Evolutionary conservation across 2,797 vertebrate genomes (phyloP).

Genomic region (Ispidina lecontei): DNA sequence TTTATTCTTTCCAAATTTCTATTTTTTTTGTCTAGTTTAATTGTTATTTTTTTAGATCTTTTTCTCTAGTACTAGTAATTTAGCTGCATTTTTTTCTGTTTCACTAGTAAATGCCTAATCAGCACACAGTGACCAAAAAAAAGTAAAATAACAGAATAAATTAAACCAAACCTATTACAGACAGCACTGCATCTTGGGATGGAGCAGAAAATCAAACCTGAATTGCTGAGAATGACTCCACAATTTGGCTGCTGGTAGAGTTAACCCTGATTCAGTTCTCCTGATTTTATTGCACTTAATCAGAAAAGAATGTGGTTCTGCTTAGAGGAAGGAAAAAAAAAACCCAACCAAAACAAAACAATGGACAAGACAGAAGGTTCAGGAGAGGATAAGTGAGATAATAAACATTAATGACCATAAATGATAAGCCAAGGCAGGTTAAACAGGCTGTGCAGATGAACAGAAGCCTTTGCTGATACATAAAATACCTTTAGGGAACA

Average conservation of each 20-base stretch:
- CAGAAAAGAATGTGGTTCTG: not conserved
- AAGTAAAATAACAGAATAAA: not conserved
- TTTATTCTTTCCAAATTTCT: not conserved
- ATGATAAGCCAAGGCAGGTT: conserved; percentile 24
- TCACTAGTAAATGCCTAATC: not conserved
- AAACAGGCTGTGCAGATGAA: not conserved
- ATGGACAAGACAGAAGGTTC: not conserved
- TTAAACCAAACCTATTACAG: not conserved
- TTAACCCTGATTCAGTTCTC: not conserved
- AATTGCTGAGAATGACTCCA: not conserved
- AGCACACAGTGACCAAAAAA: not conserved
- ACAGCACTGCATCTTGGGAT: not conserved
- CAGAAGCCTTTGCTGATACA: not conserved
- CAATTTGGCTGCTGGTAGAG: not conserved
- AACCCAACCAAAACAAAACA: not conserved
- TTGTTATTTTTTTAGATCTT: not conserved
- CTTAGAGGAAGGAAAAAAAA: not conserved
- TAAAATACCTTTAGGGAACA: conserved; percentile 32
- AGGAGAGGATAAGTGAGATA: conserved; percentile 12
- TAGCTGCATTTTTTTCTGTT: not conserved
- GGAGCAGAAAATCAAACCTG: not conserved
- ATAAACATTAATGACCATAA: not conserved
- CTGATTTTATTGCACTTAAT: not conserved
- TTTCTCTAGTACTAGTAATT: not conserved
- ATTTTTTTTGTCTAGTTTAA: not conserved